Evolutionary conservation across 1,140 invertebrate species (phyloP).

Genomic region (Himalopsyche phryganea): DNA sequence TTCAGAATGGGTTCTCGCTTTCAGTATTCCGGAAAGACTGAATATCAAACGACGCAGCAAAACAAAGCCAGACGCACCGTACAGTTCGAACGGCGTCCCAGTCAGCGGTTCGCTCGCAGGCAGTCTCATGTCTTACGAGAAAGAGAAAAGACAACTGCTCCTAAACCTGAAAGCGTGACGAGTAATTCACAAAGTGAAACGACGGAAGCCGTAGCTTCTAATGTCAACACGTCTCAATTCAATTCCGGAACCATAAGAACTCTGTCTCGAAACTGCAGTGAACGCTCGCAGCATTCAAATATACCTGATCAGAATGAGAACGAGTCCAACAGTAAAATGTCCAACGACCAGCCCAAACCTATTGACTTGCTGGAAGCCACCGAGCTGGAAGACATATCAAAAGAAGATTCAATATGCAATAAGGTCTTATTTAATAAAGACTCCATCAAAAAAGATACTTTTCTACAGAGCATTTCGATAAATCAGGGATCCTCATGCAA

Average conservation of each 20-base stretch:
- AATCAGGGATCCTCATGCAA: conserved; percentile 41
- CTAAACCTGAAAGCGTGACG: conserved; percentile 44
- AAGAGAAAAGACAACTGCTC: conserved; percentile 59
- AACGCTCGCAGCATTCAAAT: conserved; percentile 50
- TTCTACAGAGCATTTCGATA: conserved; percentile 45
- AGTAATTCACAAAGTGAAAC: background rate
- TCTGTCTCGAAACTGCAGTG: conserved; percentile 48
- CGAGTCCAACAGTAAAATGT: background rate
- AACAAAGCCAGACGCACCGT: conserved; percentile 86
- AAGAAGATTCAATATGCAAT: conserved; percentile 49
- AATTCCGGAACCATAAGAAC: conserved; percentile 38
- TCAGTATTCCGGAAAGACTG: conserved; percentile 90
- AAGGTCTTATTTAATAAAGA: conserved; percentile 48
- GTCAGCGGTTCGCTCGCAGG: conserved; percentile 89
- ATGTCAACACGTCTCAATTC: conserved; percentile 34
- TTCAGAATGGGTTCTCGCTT: conserved; percentile 96
- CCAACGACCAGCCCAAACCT: conserved; percentile 36
- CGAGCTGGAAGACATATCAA: conserved; percentile 43
- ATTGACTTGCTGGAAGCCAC: conserved; percentile 40
- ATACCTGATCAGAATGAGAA: conserved; percentile 7
- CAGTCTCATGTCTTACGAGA: conserved; percentile 81
- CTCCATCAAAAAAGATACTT: conserved; percentile 41
- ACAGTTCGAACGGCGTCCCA: conserved; percentile 92
- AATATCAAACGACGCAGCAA: conserved; percentile 91
- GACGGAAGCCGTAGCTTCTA: conserved; percentile 25